These are phyloP conservation scores for Hystrix brachyura DNA, from an alignment of 2,113 vertebrate genomes.

Conservation along the genomic window DNA sequence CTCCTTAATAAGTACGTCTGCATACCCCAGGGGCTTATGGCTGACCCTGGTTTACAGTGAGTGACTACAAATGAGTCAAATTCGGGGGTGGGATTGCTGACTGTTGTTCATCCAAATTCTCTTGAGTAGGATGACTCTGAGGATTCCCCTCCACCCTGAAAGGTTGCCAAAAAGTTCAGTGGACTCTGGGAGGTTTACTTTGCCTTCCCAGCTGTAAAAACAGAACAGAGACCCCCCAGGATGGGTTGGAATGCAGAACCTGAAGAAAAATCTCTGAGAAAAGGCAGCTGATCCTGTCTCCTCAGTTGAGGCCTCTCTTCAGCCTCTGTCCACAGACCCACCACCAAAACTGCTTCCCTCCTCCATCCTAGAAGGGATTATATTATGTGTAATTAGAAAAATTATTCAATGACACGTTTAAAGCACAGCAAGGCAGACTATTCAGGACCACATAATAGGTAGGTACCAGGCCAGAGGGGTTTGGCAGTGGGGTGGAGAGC, in stretches of 20 bases:
- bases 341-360: fast-evolving
- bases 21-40: not conserved
- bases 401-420: too few species aligned
- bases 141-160: not conserved
- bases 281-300: not conserved
- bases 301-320: not conserved
- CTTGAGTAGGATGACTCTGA: not conserved
- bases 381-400: not conserved
- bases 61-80: not conserved
- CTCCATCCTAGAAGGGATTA: not conserved
- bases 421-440: not conserved
- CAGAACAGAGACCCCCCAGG: not conserved
- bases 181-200: constrained; percentile 1
- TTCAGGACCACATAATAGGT: not conserved
- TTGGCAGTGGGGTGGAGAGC: not conserved
- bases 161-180: constrained; percentile 28
- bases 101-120: not conserved
- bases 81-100: not conserved
- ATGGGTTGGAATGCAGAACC: constrained; percentile 23
- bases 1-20: not conserved
- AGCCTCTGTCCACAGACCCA: not conserved
- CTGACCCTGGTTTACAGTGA: not conserved
- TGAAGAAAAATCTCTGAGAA: constrained; percentile 22
- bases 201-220: constrained; percentile 62
- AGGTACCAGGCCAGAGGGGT: not conserved